These are phyloP conservation scores for Lagopus leucura DNA, from an alignment of 2,113 vertebrate species.

Conservation along the genomic window DNA sequence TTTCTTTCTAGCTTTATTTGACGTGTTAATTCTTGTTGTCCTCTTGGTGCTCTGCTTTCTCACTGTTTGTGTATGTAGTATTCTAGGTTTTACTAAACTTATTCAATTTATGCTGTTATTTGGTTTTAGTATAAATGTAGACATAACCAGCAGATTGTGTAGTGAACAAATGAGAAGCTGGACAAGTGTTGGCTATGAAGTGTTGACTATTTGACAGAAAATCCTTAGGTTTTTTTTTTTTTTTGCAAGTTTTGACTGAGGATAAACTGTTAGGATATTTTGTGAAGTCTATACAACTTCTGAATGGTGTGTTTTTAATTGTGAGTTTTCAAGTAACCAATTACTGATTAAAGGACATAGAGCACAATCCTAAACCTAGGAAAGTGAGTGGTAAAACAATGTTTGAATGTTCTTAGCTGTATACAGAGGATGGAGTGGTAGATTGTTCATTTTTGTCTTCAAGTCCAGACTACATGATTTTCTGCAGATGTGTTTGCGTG, in stretches of 20 bases:
- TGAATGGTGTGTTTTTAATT: background rate
- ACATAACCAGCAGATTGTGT: background rate
- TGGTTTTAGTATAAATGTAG: background rate
- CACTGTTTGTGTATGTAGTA: background rate
- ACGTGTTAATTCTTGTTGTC: background rate
- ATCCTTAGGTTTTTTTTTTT: background rate
- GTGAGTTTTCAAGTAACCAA: rapidly evolving
- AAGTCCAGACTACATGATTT: background rate
- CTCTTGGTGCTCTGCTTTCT: background rate
- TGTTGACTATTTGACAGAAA: background rate
- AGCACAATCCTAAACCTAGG: background rate
- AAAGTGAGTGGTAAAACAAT: background rate
- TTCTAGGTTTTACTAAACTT: background rate
- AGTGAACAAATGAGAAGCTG: background rate
- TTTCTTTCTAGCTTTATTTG: background rate
- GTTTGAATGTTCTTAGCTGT: background rate
- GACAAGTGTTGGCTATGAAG: background rate
- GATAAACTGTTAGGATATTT: background rate
- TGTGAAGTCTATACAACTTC: background rate
- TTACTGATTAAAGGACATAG: background rate
- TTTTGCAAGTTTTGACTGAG: background rate
- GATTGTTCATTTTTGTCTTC: background rate
- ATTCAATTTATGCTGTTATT: background rate
- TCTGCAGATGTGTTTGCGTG: background rate
- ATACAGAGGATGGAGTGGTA: background rate